Conservation (phyloP, 2,113 vertebrate genomes). For the Scartelaos histophorus region DNA sequence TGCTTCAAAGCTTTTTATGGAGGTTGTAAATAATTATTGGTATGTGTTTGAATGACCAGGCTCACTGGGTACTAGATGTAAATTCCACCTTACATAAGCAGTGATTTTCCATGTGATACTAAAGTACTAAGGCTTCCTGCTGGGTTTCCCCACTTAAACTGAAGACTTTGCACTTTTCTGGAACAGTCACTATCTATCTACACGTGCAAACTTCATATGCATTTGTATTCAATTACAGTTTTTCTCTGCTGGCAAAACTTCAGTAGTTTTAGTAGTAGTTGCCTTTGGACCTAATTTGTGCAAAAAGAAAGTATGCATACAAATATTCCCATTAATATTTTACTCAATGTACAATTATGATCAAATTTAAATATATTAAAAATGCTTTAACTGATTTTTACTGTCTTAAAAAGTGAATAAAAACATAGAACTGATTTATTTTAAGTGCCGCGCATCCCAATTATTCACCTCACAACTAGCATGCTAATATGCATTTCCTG, state of each 20-base stretch:
- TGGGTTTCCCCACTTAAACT: neutral
- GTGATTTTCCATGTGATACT: neutral
- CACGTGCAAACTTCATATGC: slow-evolving; percentile 10
- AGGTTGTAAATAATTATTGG: neutral
- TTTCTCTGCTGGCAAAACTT: neutral
- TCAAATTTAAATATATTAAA: neutral
- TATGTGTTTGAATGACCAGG: neutral
- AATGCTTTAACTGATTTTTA: too few species aligned
- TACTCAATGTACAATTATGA: neutral
- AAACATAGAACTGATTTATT: too few species aligned
- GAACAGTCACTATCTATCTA: neutral
- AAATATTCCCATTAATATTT: neutral
- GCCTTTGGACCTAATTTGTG: neutral
- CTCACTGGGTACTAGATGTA: neutral
- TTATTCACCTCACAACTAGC: too few species aligned
- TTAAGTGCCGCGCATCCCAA: too few species aligned
- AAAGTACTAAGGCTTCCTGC: neutral
- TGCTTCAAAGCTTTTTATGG: neutral
- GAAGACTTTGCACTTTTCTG: neutral
- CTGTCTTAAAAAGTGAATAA: too few species aligned
- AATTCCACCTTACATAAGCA: neutral
- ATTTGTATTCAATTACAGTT: slow-evolving; percentile 15
- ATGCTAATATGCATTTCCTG: too few species aligned
- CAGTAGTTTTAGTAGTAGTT: too few species aligned
- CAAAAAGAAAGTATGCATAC: neutral